Percentiles rank a stretch among this genome's conserved stretches.
Conservation (phyloP, 2,113 vertebrate genomes). For the Oxyura jamaicensis region DNA sequence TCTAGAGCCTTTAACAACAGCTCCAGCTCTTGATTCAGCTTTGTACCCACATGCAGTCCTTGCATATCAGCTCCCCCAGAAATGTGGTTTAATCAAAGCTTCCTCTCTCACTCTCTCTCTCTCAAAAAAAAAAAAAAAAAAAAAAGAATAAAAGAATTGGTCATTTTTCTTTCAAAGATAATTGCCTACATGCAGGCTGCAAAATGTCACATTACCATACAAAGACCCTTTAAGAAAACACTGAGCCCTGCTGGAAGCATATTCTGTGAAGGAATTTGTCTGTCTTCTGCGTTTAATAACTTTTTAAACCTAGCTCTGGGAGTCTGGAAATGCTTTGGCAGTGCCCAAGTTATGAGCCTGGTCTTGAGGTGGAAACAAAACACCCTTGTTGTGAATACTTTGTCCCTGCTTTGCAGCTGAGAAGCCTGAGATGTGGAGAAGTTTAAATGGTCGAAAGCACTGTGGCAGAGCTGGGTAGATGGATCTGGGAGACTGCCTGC, state of each 20-base stretch:
- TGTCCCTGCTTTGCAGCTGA: not conserved
- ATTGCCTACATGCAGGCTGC: slow-evolving; percentile 44
- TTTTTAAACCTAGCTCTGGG: not conserved
- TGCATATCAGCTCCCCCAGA: not conserved
- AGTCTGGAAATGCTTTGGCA: not conserved
- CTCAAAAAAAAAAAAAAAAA: not conserved
- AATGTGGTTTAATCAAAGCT: slow-evolving; percentile 29
- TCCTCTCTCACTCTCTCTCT: not conserved
- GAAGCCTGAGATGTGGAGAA: not conserved
- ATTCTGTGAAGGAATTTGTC: slow-evolving; percentile 23
- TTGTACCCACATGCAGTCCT: not conserved
- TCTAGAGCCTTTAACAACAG: not conserved
- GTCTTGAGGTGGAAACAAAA: not conserved
- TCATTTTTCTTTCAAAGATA: slow-evolving; percentile 51
- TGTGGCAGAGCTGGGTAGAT: not conserved
- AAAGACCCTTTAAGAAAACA: slow-evolving; percentile 62
- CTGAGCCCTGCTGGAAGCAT: slow-evolving; percentile 2
- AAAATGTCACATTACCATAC: slow-evolving; percentile 73
- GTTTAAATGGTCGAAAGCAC: not conserved
- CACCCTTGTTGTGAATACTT: not conserved
- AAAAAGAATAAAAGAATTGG: not conserved
- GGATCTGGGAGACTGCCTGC: not conserved
- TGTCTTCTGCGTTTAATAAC: slow-evolving; percentile 2
- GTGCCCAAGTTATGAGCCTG: not conserved
- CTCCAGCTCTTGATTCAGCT: not conserved